Base-by-base conservation (phyloP, 1,140 invertebrate genomes). In the Drosophila albomicans region DNA sequence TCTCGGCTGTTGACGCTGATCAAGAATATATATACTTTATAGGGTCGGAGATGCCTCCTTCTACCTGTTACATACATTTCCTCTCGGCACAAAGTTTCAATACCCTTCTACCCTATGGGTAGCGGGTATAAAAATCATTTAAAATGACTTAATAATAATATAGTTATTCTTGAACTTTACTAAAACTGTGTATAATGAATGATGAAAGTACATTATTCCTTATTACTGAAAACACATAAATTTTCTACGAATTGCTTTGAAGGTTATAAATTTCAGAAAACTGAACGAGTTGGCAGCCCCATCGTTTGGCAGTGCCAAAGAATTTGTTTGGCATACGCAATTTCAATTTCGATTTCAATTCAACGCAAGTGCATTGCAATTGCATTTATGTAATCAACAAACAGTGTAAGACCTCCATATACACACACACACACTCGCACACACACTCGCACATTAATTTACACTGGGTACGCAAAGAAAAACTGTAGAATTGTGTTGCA, bases 321-420 rank as follows among this genome's bases (percentile, higher is more conserved):
- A 58, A 38, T 72, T 64, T 66, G 59, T 72, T 64, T 66, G 59
- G 48, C 20, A 45, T 4, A 30, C 7, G 64, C 75, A 75, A 75
- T 78, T 78, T 61, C 67, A 76, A 67, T 66, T 72, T 67, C 75
- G 64, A 79, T 86, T 86, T 74, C 79, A 70, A 77, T 74, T 74
- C 65, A 49, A 69, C 56, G 54, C 30, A 45, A 54, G 52, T 71
- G 78, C 68, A 82, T 88, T 77, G 72, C 84, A 82, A 88, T 87
- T 88, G 66, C 73, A 82, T 88, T 87, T 87, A 82, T 82, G 82
- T 78, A 78, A 80, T 87, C 82, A 84, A 82, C 82, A 73, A 79
- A 41, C 25, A 28, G 20, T 13, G 43, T 28, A 30, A 5, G 15
- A 58, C 56, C 38, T 38, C n/a, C 1, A 5, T 45, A 25, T 32